A percentile compares a stretch with the other conserved stretches of the same genome.
Evolutionary conservation across 2,113 vertebrate species (phyloP).

Genomic region (Anarrhichthys ocellatus): DNA sequence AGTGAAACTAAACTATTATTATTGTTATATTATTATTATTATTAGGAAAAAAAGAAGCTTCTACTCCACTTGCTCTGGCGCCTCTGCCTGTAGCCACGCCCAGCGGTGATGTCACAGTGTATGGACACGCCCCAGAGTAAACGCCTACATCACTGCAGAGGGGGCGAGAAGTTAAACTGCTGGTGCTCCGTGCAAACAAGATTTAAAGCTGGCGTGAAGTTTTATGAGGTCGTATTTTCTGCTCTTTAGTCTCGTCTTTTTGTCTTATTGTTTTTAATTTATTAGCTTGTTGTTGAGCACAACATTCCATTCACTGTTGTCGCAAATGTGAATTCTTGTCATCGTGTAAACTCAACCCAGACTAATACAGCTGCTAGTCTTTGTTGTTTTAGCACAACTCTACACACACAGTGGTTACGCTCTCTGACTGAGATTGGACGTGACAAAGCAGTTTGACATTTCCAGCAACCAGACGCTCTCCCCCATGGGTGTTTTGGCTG

Average conservation of each 20-base stretch:
- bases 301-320: neutral
- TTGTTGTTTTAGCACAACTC: conserved; percentile 20
- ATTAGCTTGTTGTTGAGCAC: neutral
- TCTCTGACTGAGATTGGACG: conserved; percentile 77
- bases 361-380: conserved; percentile 5
- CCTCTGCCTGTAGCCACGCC: neutral
- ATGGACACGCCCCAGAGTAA: neutral
- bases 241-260: neutral
- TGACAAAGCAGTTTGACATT: conserved; percentile 87
- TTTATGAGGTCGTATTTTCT: neutral
- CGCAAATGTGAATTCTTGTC: conserved; percentile 3
- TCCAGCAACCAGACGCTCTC: conserved; percentile 79
- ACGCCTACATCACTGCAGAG: neutral
- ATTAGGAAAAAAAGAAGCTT: no score
- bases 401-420: conserved; percentile 51
- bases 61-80: neutral
- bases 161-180: neutral
- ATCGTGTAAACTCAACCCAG: neutral
- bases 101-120: neutral
- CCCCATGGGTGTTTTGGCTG: conserved; percentile 77
- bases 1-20: no score
- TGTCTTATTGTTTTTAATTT: neutral
- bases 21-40: no score
- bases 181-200: neutral
- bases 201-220: neutral